phyloP scores from a whole-genome alignment of 2,888 invertebrate genomes.

The Leptopterna dolabrata region DNA sequence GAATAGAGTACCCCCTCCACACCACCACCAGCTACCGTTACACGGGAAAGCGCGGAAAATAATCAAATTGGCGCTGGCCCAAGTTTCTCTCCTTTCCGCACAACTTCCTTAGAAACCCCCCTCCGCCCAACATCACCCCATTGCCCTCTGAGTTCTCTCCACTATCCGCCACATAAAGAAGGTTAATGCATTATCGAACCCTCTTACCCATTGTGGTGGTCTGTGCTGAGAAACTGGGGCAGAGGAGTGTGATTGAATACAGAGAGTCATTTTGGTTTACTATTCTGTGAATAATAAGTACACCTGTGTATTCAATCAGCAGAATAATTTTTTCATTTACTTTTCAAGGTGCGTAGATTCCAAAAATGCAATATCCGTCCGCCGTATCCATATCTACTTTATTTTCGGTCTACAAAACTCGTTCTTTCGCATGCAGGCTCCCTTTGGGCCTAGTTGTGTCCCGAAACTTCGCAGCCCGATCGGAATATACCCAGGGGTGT shows the following conservation, averaged over 20 bases:
- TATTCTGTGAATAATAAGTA: no score
- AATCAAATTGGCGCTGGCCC: slow-evolving; percentile 49
- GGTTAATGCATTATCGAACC: slow-evolving; percentile 3
- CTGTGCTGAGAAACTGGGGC: neutral
- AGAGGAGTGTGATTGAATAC: neutral
- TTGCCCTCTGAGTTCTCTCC: neutral
- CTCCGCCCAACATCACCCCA: neutral
- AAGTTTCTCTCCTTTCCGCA: slow-evolving; percentile 36
- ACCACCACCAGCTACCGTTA: neutral
- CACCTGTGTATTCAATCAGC: no score
- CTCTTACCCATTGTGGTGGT: neutral
- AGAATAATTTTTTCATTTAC: no score
- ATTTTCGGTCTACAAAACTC: no score
- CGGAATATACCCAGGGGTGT: no score
- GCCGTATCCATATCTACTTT: no score
- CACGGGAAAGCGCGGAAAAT: slow-evolving; percentile 37
- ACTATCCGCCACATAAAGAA: neutral
- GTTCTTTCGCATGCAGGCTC: no score
- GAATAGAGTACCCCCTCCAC: neutral
- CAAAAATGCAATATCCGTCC: no score
- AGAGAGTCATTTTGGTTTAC: neutral
- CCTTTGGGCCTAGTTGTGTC: no score
- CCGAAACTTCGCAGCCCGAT: no score
- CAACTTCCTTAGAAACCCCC: slow-evolving; percentile 1
- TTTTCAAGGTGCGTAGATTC: no score